Base-by-base conservation (phyloP, 1,140 invertebrate species). In the Thaumetopoea pityocampa region DNA sequence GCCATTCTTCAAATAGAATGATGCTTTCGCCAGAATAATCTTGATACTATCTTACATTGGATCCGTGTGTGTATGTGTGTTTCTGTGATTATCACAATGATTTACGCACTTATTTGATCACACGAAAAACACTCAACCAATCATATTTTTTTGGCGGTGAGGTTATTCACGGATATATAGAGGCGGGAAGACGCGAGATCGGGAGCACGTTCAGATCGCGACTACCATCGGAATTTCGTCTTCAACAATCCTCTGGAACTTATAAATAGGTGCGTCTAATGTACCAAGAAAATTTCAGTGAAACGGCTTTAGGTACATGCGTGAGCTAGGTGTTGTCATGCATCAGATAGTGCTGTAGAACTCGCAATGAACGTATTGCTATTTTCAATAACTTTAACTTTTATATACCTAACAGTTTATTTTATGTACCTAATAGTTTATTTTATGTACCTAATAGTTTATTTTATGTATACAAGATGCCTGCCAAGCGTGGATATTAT, bases 231-330 rank as follows among this genome's bases (percentile, higher is more conserved):
- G 72, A 77, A 72, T 78, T 77, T 71, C 62, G 55, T 64, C 58
- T 56, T 38, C 64, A 60, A 72, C 60, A 66, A 64, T 69, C 56
- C 60, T 66, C 74, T 82, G 70, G 77, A 82, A 76, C 61, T 68
- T 78, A 81, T 77, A 79, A 79, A 82, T 79, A 79, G 73, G 59
- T 56, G 57, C 60, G 66, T 62, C 61, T 59, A 52, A 58, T 45
- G 63, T 65, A 55, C 60, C 55, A 56, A 44, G 54, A 63, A 57
- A 62, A 62, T 61, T 63, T 68, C 41, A 55, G 38, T 8, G n/a
- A 5, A 20, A 22, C 19, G 12, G 15, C 33, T 6, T 23, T 35
- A 20, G 18, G 5, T 23, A 15, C 33, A n/a, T n/a, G n/a, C n/a
- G n/a, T n/a, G n/a, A n/a, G n/a, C n/a, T n/a, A n/a, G n/a, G n/a